Evolutionary conservation across 1,140 invertebrate genomes (phyloP), one percentile per base, ranked within the genome.

Genomic region (Drosophila teissieri): DNA sequence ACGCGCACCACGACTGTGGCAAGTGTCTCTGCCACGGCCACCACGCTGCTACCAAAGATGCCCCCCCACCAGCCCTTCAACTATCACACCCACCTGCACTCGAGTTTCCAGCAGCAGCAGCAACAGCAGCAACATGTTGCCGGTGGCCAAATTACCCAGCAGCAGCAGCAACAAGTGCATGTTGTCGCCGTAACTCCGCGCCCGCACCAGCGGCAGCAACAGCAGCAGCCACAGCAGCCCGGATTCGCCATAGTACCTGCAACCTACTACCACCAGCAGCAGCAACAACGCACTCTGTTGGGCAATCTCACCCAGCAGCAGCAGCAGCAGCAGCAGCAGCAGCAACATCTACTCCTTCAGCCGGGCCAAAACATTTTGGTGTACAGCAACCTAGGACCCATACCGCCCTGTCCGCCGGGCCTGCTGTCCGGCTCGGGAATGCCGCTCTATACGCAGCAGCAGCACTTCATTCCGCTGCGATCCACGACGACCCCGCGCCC

Each of bases 401-500:
- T 91, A 48, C 90, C 90, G 37, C 90, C 90, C 49, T 91, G 90
- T 58, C 90, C 90, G 11, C 90, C 90, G 4, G 85, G 90, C 4
- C 22, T 85, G n/a, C 48, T 81, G 15, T 45, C 82, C n/a, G 65
- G 74, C 37, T 27, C 78, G 22, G 77, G 77, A 34, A 73, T 79
- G 36, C 88, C 90, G 55, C 53, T 91, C 22, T 63, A 72, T 78
- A 65, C 90, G 85, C 73, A 76, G 17, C 73, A 76, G 42, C 90
- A 91, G 62, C 90, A 89, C 51, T 90, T 88, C 31, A 82, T 91
- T 68, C 90, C 90, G 8, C 58, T 91, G 75, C 80, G 78, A 22
- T 83, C 78, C 56, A 75, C 67, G 55, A 84, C 82, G 60, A 78
- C 82, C 8, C 82, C 78, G 56, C 73, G 78, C 44, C 65, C 80